Evolutionary conservation across 2,113 vertebrate genomes (phyloP), one percentile per base, ranked within the genome.

Genomic region (Solea senegalensis): DNA sequence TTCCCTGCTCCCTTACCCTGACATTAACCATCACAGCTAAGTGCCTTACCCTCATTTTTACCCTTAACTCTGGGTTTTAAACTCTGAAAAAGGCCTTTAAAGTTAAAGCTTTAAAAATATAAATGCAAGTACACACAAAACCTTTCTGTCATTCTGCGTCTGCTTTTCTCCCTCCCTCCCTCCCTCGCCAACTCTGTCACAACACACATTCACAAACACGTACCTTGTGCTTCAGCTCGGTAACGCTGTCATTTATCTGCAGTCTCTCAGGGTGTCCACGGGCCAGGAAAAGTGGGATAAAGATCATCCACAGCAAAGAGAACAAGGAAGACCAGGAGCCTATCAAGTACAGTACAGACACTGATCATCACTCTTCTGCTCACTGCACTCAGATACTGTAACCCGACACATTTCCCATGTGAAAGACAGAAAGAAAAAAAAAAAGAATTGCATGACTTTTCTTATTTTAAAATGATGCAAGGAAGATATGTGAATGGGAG

Each of bases 311-410:
- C 94, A 98, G 98, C 90, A 99, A 99, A 88, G 97, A 99, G 88
- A 97, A 99, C 91, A 99, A 98, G 84, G 98, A 99, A 77, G 98
- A 99, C 89, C 98, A 99, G 91, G 98, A 99, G 73, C 97, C 97
- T 10, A 98, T 99, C 94, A 98, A 97, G 98, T 99, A 91, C 72
- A 87, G 78, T 66, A 16, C 74, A 67, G 62, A 82, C 80, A 67
- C 68, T 49, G 46, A 68, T 72, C 86, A 77, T 82, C 82, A 53
- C 44, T 80, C 84, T 80, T 76, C 43, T 74, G 45, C 70, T 61
- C 54, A 48, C 64, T 66, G 13, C 21, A 45, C 62, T 8, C 65
- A 34, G 27, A 50, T 34, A 34, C 34, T 34, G 34, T 43, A n/a
- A 44, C 52, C 16, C 49, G n/a, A 61, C 49, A 59, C 65, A 63